phyloP scores from a whole-genome alignment of 2,888 invertebrate genomes.

The Chirona hameri region DNA sequence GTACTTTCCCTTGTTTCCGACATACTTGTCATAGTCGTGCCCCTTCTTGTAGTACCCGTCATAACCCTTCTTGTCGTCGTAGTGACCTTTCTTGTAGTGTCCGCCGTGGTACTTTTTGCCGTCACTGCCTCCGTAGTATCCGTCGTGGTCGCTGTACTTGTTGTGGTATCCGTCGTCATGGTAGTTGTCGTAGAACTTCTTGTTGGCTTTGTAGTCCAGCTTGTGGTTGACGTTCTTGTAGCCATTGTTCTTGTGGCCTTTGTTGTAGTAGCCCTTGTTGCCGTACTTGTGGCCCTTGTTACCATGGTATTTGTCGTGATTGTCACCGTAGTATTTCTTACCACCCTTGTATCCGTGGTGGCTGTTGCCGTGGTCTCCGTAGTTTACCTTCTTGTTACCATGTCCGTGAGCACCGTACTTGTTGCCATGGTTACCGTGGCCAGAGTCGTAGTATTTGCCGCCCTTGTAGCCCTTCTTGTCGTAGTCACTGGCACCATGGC shows the following conservation, averaged over 20 bases:
- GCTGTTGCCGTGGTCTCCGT: constrained; percentile 34
- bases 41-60: constrained; percentile 34
- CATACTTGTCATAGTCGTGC: constrained; percentile 34
- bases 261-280: constrained; percentile 67
- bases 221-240: constrained; percentile 79
- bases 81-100: constrained; percentile 56
- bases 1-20: constrained; percentile 33
- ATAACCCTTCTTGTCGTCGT: constrained; percentile 54
- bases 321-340: constrained; percentile 37
- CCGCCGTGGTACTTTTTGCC: constrained; percentile 69
- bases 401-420: neutral
- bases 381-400: constrained; percentile 33
- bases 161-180: constrained; percentile 69
- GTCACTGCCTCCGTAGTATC: constrained; percentile 73
- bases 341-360: constrained; percentile 39
- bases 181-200: constrained; percentile 73
- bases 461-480: constrained; percentile 35
- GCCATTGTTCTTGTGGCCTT: constrained; percentile 72
- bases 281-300: constrained; percentile 41
- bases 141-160: constrained; percentile 71
- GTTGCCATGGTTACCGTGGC: neutral
- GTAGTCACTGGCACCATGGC: constrained; percentile 53
- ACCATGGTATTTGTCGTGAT: constrained; percentile 39
- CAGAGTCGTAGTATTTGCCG: neutral
- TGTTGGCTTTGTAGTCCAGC: constrained; percentile 71